Percentiles rank a stretch among this genome's conserved stretches.
phyloP scores from a whole-genome alignment of 2,888 invertebrate genomes.

The Argyresthia goedartella region DNA sequence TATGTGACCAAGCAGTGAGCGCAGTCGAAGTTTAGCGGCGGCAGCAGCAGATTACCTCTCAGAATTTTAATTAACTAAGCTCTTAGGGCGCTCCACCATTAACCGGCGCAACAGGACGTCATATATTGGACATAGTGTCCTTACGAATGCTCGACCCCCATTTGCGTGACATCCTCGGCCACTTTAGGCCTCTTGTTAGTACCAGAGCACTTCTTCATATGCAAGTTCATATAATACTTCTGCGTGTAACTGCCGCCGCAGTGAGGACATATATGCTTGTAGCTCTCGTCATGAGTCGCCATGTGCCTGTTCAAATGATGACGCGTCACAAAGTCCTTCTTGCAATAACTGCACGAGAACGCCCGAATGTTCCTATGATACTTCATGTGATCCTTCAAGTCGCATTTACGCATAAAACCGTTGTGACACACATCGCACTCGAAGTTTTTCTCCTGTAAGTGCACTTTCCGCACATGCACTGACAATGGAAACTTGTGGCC shows the following conservation, averaged over 20 bases:
- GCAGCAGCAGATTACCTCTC: no score
- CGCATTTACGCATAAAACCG: not conserved
- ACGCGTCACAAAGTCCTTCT: not conserved
- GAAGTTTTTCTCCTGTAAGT: constrained; percentile 3
- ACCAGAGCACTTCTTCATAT: not conserved
- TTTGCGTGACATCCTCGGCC: no score
- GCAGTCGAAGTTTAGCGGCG: no score
- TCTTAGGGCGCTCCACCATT: no score
- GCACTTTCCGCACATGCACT: not conserved
- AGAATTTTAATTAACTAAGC: no score
- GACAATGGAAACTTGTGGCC: not conserved
- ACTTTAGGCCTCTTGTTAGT: not conserved
- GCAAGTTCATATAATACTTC: constrained; percentile 1
- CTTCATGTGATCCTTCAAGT: constrained; percentile 2
- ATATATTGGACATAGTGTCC: no score
- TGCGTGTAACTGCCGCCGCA: not conserved
- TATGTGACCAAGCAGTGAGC: no score
- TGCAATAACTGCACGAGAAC: not conserved
- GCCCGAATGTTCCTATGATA: not conserved
- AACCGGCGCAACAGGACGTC: no score
- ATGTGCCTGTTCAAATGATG: not conserved
- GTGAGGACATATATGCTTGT: not conserved
- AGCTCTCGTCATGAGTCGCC: not conserved
- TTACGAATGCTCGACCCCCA: no score
- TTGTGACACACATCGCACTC: constrained; percentile 1